Evolutionary conservation across 2,113 vertebrate species (phyloP).

Genomic region (Anoura caudifer): DNA sequence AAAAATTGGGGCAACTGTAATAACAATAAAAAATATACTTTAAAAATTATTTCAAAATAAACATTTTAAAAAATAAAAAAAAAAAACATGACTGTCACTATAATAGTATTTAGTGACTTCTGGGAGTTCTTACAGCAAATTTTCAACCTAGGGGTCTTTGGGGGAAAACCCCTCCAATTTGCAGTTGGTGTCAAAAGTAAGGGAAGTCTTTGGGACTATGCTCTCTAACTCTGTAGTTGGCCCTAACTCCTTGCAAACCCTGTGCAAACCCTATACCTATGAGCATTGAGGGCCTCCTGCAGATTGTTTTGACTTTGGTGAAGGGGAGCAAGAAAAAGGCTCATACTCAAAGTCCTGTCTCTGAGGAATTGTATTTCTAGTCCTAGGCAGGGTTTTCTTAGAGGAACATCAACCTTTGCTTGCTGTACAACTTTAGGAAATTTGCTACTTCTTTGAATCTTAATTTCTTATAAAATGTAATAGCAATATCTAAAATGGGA

Average conservation of each 20-base stretch:
- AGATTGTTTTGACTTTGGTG: background rate
- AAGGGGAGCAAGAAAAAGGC: background rate
- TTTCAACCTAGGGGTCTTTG: background rate
- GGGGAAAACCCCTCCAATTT: background rate
- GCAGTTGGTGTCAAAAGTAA: background rate
- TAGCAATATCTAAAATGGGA: background rate
- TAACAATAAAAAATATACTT: too few relatives aligned
- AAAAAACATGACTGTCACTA: background rate
- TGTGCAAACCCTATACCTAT: background rate
- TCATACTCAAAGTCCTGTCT: background rate
- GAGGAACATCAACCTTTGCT: background rate
- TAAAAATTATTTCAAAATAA: too few relatives aligned
- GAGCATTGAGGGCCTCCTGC: background rate
- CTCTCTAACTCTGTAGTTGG: background rate
- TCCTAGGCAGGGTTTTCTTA: background rate
- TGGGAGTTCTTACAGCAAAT: background rate
- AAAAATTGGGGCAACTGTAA: too few relatives aligned
- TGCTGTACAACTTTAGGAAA: background rate
- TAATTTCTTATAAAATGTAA: constrained; percentile 17
- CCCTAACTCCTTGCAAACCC: background rate
- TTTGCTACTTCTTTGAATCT: background rate
- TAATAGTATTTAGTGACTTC: background rate
- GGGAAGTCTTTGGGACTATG: background rate
- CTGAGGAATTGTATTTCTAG: background rate
- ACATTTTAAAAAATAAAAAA: too few relatives aligned